Evolutionary conservation across 2,113 vertebrate genomes (phyloP), one percentile per base, ranked within the genome.

Genomic region (Apeltes quadracus): DNA sequence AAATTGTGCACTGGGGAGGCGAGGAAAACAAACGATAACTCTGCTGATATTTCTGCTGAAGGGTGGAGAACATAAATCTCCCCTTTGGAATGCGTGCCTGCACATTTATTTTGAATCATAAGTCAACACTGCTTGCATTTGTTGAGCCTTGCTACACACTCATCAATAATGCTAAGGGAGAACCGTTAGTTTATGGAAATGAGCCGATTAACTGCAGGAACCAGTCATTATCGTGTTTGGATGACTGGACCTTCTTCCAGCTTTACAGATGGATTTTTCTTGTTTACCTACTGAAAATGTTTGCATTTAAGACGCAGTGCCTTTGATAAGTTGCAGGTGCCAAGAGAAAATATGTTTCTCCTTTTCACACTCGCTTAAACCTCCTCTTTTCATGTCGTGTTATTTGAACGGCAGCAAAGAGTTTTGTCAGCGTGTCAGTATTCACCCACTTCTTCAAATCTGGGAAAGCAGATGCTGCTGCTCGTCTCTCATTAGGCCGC

Each of bases 41-140:
- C 77, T 80, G 84, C 84, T 87, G 84, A 89, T 84, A 86, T 89
- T 91, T 87, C 84, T 79, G 80, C 87, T 88, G 84, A 90, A 89
- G 87, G 84, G 76, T 69, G 57, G 70, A 65, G 82, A 88, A 84
- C 79, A 88, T 90, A 86, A 89, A 91, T 89, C 81, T 75, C 54
- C 39, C 69, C 25, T 55, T n/a, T 20, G 70, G 73, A 81, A 88
- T 79, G 87, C 84, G 84, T 84, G 88, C 85, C 79, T 85, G 54
- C 16, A 53, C 86, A 84, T 87, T 84, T 88, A 81, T 92, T 85
- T 64, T 25, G 67, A 79, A 84, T 85, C 82, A 87, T 87, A 85
- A 89, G 69, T 90, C 85, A 86, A 64, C 48, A 20, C 59, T 81
- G 88, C 78, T 79, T 84, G 73, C 79, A 86, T 89, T 84, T 71